These are phyloP conservation scores for Pterocles gutturalis DNA, from an alignment of 2,113 vertebrate species.

Conservation along the genomic window DNA sequence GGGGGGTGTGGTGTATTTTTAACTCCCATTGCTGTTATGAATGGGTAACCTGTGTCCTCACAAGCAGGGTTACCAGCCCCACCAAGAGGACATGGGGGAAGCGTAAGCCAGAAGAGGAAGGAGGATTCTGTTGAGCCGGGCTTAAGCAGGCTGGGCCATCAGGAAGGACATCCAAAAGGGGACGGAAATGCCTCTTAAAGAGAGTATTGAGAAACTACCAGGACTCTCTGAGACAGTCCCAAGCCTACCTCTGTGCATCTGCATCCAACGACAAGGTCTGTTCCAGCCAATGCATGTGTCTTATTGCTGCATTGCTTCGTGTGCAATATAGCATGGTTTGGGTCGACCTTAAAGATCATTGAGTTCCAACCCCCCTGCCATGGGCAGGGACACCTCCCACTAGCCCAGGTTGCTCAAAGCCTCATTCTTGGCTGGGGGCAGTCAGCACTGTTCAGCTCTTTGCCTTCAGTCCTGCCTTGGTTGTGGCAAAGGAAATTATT, in stretches of 20 bases:
- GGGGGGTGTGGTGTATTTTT: too few relatives aligned
- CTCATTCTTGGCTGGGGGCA: background rate
- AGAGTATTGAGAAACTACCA: background rate
- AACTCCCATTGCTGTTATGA: background rate
- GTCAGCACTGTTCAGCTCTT: accelerated
- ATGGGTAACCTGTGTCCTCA: accelerated
- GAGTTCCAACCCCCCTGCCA: too few relatives aligned
- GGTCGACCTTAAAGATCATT: too few relatives aligned
- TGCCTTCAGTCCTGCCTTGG: background rate
- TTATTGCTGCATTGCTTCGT: background rate
- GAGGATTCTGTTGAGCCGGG: background rate
- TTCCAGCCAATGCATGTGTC: background rate
- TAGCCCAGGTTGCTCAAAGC: too few relatives aligned
- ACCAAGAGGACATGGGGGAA: background rate
- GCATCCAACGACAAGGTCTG: background rate
- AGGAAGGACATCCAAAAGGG: accelerated
- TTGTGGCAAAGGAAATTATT: background rate
- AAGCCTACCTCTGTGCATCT: background rate
- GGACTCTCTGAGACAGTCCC: background rate
- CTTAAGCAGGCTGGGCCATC: background rate
- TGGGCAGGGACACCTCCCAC: too few relatives aligned
- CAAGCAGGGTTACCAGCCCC: background rate
- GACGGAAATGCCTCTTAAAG: background rate
- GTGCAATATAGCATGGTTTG: background rate
- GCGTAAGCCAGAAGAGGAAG: background rate